Conservation (phyloP, 35 echinoderm and acorn worm species). For the Heliocidaris tuberculata region DNA sequence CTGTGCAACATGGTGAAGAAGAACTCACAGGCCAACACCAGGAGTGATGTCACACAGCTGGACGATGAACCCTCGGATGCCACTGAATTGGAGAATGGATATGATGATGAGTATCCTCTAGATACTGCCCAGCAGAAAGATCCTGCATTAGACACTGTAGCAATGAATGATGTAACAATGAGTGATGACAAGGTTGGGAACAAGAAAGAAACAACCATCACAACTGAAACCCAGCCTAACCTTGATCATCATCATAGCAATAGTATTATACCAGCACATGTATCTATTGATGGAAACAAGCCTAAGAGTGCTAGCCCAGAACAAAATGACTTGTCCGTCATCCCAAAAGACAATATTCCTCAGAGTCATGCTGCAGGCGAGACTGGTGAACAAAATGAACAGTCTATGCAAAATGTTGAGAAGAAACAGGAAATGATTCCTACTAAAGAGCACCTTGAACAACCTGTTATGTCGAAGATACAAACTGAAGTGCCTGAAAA, state of each 20-base stretch:
- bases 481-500: not conserved
- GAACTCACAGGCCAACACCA: conserved; percentile 39
- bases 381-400: conserved; percentile 5
- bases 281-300: not conserved
- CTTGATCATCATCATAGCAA: not conserved
- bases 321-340: not conserved
- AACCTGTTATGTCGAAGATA: not conserved
- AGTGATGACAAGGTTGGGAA: not conserved
- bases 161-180: not conserved
- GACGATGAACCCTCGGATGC: conserved; percentile 44
- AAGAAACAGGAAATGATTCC: not conserved
- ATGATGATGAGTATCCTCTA: not conserved
- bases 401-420: not conserved
- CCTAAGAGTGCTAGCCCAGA: not conserved
- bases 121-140: conserved; percentile 42
- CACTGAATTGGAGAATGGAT: conserved; percentile 25
- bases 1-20: conserved; percentile 78
- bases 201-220: not conserved
- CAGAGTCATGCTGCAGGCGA: not conserved
- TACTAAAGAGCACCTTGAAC: not conserved
- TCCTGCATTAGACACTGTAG: not conserved
- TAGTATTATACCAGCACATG: not conserved
- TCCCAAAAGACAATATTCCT: conserved; percentile 18
- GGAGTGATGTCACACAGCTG: conserved; percentile 27
- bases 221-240: not conserved